Evolutionary conservation across 2,113 vertebrate species (phyloP).

Genomic region (Leptodactylus fuscus): DNA sequence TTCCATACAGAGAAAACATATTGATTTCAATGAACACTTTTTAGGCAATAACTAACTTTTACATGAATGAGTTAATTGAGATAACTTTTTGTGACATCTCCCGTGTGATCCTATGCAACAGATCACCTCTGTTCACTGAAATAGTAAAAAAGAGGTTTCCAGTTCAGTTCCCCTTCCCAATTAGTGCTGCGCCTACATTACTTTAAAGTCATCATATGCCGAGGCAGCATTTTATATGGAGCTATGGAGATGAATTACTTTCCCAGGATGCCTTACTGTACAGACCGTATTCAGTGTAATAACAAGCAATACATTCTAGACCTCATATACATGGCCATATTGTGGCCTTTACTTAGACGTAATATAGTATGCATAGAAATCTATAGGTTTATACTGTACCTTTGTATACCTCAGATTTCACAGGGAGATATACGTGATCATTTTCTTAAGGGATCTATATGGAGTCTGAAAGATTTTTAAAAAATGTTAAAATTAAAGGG

Average conservation of each 20-base stretch:
- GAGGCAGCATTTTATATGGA: background rate
- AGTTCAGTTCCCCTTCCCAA: background rate
- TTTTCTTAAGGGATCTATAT: too few species aligned
- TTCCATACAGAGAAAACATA: background rate
- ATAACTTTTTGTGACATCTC: slow-evolving; percentile 20
- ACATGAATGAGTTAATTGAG: slow-evolving; percentile 5
- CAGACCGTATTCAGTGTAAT: too few species aligned
- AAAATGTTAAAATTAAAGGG: too few species aligned
- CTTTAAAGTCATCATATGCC: slow-evolving; percentile 3
- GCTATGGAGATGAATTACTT: background rate
- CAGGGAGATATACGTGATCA: too few species aligned
- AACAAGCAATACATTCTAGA: too few species aligned
- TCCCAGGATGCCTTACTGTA: background rate
- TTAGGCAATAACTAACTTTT: slow-evolving; percentile 1
- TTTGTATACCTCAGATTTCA: too few species aligned
- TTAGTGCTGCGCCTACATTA: background rate
- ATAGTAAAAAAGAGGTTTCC: slow-evolving; percentile 11
- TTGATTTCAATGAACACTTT: slow-evolving; percentile 12
- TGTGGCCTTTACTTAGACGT: too few species aligned
- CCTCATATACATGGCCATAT: too few species aligned
- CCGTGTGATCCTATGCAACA: slow-evolving; percentile 16
- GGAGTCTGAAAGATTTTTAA: too few species aligned
- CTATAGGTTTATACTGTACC: too few species aligned
- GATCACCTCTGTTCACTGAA: slow-evolving; percentile 8
- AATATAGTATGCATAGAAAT: background rate